Base-by-base conservation (phyloP, 2,888 invertebrate species). In the Acanthosepion pharaonis region DNA sequence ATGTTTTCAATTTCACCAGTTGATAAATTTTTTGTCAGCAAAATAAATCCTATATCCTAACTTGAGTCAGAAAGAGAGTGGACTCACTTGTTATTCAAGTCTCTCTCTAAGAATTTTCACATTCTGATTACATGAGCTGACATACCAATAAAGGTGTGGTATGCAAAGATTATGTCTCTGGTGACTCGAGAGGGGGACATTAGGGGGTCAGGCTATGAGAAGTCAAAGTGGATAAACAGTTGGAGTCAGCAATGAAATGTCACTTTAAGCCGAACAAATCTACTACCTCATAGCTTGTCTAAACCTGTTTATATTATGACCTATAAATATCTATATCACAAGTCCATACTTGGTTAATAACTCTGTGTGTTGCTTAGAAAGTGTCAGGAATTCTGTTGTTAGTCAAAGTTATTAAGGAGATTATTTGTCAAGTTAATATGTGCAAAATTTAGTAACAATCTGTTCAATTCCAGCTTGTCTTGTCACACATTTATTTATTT, bases 211-310 rank as follows among this genome's bases (percentile, higher is more conserved):
- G 78, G 11, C 33, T n/a, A 33, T n/a, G n/a, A 78, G n/a, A 78
- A 78, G n/a, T 78, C 33, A 78, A 78, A 78, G 78, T 78, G n/a
- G 78, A 33, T 78, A 78, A 78, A 78, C 78, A n/a, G 78, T 78
- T 78, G 25, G 20, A 59, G 59, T 25, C 33, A 33, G 78, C n/a
- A 78, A 33, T 78, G n/a, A 78, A 78, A 78, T 78, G 78, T n/a
- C 78, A 78, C 78, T 78, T 33, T 78, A n/a, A 5, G n/a, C 33
- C 78, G n/a, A 78, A 78, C 11, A 78, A n/a, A 78, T 78, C 78
- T n/a, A 78, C 5, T n/a, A 33, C 18, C 78, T 78, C n/a, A 78
- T 9, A 33, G 78, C 78, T 78, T n/a, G 78, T 11, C 78, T n/a
- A n/a, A 78, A 78, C 78, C n/a, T 78, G 78, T 78, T 78, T 78